Conservation (phyloP, 2,888 invertebrate species). For the Helleia helle region DNA sequence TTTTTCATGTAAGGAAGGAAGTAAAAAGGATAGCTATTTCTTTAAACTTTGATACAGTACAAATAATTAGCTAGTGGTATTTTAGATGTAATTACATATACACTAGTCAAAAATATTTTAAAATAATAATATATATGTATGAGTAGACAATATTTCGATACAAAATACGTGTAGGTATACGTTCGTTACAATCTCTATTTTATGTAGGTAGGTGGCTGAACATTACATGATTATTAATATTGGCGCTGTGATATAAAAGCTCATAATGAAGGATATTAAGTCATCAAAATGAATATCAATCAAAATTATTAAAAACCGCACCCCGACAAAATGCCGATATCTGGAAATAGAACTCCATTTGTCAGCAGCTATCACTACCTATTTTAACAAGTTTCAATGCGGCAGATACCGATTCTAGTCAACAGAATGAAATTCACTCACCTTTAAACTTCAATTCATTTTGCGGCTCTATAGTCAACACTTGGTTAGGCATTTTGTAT, state of each 20-base stretch:
- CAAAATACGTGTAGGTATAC: not conserved
- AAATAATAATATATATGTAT: too few relatives aligned
- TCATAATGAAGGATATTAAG: not conserved
- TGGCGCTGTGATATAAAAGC: not conserved
- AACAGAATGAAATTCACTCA: constrained; percentile 65
- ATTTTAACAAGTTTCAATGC: constrained; percentile 52
- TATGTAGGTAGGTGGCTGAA: not conserved
- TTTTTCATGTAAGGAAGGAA: too few relatives aligned
- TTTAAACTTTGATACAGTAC: too few relatives aligned
- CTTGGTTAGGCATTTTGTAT: constrained; percentile 79
- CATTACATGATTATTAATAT: not conserved
- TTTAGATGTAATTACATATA: too few relatives aligned
- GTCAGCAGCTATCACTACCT: constrained; percentile 64
- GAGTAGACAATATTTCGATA: not conserved
- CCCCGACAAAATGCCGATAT: constrained; percentile 66
- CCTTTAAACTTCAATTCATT: constrained; percentile 93
- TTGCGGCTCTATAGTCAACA: constrained; percentile 90
- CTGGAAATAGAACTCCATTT: constrained; percentile 74
- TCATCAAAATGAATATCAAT: not conserved
- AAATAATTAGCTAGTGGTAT: too few relatives aligned
- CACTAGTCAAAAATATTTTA: too few relatives aligned
- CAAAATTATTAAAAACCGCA: constrained; percentile 51
- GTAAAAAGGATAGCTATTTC: too few relatives aligned
- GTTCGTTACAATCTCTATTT: not conserved
- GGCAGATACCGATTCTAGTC: constrained; percentile 30